These are phyloP conservation scores for Phyllopteryx taeniolatus DNA, from an alignment of 2,113 vertebrate species.

Conservation along the genomic window DNA sequence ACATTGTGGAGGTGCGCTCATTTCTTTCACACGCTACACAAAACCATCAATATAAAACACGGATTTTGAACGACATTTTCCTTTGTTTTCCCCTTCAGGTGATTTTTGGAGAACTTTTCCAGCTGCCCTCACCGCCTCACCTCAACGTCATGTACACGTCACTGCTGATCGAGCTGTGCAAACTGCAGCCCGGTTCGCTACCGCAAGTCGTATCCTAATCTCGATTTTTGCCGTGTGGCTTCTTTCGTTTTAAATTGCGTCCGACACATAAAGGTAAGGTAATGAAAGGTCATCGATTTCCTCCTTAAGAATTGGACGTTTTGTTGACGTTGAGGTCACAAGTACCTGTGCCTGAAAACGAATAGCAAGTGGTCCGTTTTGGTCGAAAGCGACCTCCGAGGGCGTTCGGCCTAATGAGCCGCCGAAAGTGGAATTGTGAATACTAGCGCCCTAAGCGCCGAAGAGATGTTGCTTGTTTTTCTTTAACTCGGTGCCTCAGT, in stretches of 20 bases:
- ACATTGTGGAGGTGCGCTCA: conserved; percentile 89
- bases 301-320: no score
- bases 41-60: accelerated
- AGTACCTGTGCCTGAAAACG: no score
- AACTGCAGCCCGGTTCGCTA: conserved; percentile 93
- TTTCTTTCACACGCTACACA: neutral
- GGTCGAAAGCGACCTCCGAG: neutral
- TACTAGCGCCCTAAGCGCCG: neutral
- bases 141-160: conserved; percentile 96
- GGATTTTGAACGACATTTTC: neutral
- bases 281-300: no score
- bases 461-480: neutral
- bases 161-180: conserved; percentile 96
- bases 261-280: neutral
- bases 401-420: neutral
- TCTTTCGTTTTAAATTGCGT: neutral
- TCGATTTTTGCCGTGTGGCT: no score
- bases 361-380: neutral
- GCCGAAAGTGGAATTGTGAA: neutral
- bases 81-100: conserved; percentile 71
- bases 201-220: conserved; percentile 96
- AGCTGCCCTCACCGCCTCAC: conserved; percentile 86
- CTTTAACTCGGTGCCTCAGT: conserved; percentile 79
- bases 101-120: conserved; percentile 93
- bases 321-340: no score